phyloP scores from a whole-genome alignment of 2,113 vertebrate genomes.

The Catharus fuscescens region DNA sequence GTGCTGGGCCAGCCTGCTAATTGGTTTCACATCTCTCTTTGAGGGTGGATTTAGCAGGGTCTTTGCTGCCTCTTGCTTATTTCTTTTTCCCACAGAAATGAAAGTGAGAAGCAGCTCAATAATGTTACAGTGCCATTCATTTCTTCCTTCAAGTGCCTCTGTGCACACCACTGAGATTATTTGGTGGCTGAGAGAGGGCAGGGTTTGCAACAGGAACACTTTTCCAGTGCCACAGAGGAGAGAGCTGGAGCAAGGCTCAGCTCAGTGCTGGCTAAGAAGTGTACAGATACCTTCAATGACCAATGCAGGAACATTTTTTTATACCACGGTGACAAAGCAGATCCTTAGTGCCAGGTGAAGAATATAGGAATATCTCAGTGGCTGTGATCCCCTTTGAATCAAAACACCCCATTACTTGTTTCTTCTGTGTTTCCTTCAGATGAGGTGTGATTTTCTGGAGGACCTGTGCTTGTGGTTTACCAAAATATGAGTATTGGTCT shows the following conservation, averaged over 20 bases:
- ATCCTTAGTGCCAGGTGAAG: neutral
- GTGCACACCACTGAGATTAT: neutral
- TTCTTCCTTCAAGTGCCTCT: neutral
- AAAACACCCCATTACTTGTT: neutral
- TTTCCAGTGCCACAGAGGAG: neutral
- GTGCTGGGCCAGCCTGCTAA: slow-evolving; percentile 20
- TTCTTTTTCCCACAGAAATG: slow-evolving; percentile 23
- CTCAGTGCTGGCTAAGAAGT: neutral
- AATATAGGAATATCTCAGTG: neutral
- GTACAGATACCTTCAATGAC: neutral
- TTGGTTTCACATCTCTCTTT: slow-evolving; percentile 40
- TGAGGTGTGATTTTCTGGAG: neutral
- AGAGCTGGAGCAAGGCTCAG: neutral
- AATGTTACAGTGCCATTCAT: neutral
- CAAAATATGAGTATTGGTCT: too few relatives aligned
- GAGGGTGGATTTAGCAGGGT: neutral
- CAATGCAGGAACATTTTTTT: neutral
- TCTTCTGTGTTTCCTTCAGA: neutral
- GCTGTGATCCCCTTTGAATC: neutral
- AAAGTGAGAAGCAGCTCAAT: neutral
- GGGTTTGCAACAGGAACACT: neutral
- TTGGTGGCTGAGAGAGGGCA: neutral
- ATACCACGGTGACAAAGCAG: neutral
- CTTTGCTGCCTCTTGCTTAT: slow-evolving; percentile 11
- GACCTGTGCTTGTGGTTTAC: neutral